Conservation (phyloP, 2,797 vertebrate species). For the Amniataba percoides region DNA sequence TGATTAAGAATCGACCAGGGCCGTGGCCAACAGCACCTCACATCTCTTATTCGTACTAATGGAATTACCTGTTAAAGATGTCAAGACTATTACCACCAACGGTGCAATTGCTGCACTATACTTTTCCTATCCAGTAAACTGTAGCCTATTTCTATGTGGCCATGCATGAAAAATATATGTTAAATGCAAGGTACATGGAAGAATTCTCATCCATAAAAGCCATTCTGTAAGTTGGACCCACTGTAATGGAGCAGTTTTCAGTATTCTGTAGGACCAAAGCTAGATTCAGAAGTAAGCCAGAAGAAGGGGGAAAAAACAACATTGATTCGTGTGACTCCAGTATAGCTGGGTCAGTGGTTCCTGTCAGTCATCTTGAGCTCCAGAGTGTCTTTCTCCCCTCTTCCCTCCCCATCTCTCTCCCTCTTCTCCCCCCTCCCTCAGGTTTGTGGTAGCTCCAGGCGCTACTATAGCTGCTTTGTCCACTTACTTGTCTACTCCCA, state of each 20-base stretch:
- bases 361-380: slow-evolving; percentile 73
- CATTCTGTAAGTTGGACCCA: slow-evolving; percentile 8
- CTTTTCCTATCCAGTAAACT: slow-evolving; percentile 45
- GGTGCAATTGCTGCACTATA: slow-evolving; percentile 46
- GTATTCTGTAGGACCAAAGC: slow-evolving; percentile 55
- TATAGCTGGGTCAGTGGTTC: slow-evolving; percentile 76
- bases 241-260: slow-evolving; percentile 35
- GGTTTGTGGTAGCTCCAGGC: slow-evolving; percentile 60
- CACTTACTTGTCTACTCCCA: slow-evolving; percentile 78
- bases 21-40: slow-evolving; percentile 55
- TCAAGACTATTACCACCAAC: slow-evolving; percentile 68
- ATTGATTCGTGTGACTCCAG: slow-evolving; percentile 72
- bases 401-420: not conserved
- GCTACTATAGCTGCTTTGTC: slow-evolving; percentile 67
- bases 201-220: slow-evolving; percentile 28
- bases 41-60: slow-evolving; percentile 77
- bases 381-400: slow-evolving; percentile 34
- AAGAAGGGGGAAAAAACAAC: slow-evolving; percentile 51
- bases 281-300: slow-evolving; percentile 61
- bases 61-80: slow-evolving; percentile 80
- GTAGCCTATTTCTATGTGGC: slow-evolving; percentile 17
- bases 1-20: slow-evolving; percentile 84
- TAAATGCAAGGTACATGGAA: slow-evolving; percentile 8
- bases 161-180: slow-evolving; percentile 16
- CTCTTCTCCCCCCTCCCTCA: not conserved